These are phyloP conservation scores for Zoanthus gigantus DNA, from an alignment of 92 coral and sea anemone species.

Conservation along the genomic window DNA sequence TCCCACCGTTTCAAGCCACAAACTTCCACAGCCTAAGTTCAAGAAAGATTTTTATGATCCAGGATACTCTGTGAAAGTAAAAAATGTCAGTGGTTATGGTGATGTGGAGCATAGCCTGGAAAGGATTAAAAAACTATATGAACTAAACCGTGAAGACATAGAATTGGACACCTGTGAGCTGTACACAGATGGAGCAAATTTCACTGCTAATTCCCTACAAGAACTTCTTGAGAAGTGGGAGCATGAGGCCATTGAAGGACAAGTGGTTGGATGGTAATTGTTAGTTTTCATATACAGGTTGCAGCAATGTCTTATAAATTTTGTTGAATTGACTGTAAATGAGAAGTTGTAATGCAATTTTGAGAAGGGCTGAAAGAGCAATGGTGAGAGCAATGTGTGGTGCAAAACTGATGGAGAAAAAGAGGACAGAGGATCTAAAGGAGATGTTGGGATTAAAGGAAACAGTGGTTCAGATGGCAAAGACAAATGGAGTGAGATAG, in stretches of 20 bases:
- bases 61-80: constrained; percentile 75
- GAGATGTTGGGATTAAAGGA: too few relatives aligned
- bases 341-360: too few relatives aligned
- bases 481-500: too few relatives aligned
- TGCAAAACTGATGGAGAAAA: too few relatives aligned
- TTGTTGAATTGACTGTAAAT: too few relatives aligned
- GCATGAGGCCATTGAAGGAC: constrained; percentile 74
- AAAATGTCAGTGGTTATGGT: constrained; percentile 72
- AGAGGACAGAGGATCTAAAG: too few relatives aligned
- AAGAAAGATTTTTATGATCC: constrained; percentile 79
- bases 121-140: constrained; percentile 65
- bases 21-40: constrained; percentile 70
- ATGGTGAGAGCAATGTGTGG: too few relatives aligned
- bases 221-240: constrained; percentile 73
- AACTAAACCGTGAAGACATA: constrained; percentile 54
- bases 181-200: constrained; percentile 58
- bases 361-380: too few relatives aligned
- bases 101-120: constrained; percentile 75
- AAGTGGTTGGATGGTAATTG: constrained; percentile 68
- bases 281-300: too few relatives aligned
- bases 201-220: constrained; percentile 52
- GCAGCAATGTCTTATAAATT: too few relatives aligned
- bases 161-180: constrained; percentile 81
- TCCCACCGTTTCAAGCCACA: constrained; percentile 61
- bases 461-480: too few relatives aligned